Evolutionary conservation across 2,888 invertebrate genomes (phyloP), one percentile per base, ranked within the genome.

Genomic region (Troides helena): DNA sequence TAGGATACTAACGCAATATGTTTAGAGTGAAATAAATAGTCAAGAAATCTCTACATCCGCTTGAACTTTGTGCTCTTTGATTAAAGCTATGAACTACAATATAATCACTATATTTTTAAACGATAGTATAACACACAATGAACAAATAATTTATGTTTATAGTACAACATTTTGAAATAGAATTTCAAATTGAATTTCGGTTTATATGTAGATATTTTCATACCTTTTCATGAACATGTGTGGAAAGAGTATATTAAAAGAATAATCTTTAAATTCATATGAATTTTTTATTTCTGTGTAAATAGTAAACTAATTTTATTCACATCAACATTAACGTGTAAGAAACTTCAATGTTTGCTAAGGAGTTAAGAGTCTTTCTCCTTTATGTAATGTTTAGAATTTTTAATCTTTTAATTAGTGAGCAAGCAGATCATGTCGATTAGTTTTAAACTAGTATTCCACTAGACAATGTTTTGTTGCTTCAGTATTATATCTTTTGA

Each of bases 31-130:
- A 18, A 50, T 50, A 43, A 65, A 8, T n/a, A 18, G 18, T 10
- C 46, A 65, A 58, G 25, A 21, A 56, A 36, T 53, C 14, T 7
- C 36, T 23, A 53, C 53, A 60, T 61, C 61, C 67, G 53, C 23
- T 23, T 62, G 61, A 60, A 46, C 50, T 60, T 46, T 59, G 46
- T 66, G 5, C 53, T 25, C 39, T 57, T 14, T 36, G 39, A 53
- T 50, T 63, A 50, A 65, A 21, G 23, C 18, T 50, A 3, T 50
- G 18, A 14, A 5, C 30, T 30, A 30, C 30, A 30, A 30, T 5
- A 50, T 50, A 14, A 50, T 50, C 14, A 50, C 14, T 14, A 50
- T 50, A 50, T 50, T 8, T 57, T 57, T 21, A 57, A 21, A n/a
- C 53, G 53, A 57, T 10, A 21, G n/a, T 57, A 57, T 7, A 21